Evolutionary conservation across 2,113 vertebrate species (phyloP).

Genomic region (Sapajus apella): DNA sequence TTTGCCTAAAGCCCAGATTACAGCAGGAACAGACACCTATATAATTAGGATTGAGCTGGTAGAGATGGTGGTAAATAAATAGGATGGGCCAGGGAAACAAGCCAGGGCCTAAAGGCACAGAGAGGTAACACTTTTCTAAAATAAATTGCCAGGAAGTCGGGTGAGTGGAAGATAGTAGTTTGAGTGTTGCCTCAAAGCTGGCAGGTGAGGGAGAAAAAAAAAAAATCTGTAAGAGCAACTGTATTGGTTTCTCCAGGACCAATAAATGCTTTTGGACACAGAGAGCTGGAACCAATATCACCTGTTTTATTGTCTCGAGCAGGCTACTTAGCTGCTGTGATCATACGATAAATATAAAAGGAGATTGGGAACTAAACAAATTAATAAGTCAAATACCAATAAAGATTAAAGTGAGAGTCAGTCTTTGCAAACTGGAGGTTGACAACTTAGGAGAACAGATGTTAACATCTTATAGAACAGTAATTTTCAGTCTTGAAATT

Average conservation of each 20-base stretch:
- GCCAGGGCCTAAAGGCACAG: neutral
- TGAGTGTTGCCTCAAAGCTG: neutral
- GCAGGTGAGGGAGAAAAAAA: neutral
- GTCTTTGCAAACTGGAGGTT: neutral
- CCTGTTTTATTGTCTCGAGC: neutral
- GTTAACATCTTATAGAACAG: neutral
- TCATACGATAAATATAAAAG: neutral
- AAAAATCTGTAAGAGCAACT: neutral
- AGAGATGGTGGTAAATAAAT: neutral
- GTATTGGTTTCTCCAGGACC: neutral
- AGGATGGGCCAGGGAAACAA: neutral
- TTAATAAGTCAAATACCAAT: slow-evolving; percentile 58
- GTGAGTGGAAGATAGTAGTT: neutral
- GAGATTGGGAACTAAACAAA: slow-evolving; percentile 38
- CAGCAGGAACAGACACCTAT: neutral
- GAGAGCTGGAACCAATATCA: neutral
- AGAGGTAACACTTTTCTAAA: neutral
- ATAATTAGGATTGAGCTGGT: neutral
- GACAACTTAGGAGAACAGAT: neutral
- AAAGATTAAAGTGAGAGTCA: slow-evolving; percentile 28
- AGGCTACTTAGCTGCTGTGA: slow-evolving; percentile 20
- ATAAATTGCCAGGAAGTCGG: neutral
- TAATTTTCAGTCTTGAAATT: neutral
- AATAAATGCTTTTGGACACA: neutral
- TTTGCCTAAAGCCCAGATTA: neutral